Evolutionary conservation across 2,888 invertebrate genomes (phyloP).

Genomic region (Xanthia togata): DNA sequence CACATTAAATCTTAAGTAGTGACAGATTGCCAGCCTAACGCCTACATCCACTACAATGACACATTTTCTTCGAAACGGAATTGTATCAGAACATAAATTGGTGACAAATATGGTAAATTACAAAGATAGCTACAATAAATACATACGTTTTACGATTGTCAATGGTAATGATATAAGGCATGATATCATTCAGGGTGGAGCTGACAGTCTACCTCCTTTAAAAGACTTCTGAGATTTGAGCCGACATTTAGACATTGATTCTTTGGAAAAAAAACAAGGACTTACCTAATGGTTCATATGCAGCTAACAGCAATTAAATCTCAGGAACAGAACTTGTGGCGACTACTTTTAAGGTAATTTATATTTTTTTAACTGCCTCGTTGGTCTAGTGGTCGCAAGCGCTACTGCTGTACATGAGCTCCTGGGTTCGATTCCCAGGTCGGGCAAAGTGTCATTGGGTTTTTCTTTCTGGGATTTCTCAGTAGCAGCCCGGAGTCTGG

Average conservation of each 20-base stretch:
- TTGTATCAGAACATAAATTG: conserved; percentile 56
- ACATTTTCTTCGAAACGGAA: conserved; percentile 60
- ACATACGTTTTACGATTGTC: conserved; percentile 34
- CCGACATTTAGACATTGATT: neutral
- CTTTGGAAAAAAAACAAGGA: neutral
- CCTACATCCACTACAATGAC: conserved; percentile 51
- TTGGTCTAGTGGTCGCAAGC: too few relatives aligned
- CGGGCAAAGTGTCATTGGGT: too few relatives aligned
- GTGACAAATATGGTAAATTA: conserved; percentile 58
- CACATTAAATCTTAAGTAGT: conserved; percentile 46
- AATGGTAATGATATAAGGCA: conserved; percentile 31
- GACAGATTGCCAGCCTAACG: conserved; percentile 44
- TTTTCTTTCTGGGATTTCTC: too few relatives aligned
- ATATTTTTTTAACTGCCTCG: too few relatives aligned
- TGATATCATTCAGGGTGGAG: conserved; percentile 37
- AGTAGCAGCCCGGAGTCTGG: too few relatives aligned
- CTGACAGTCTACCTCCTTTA: neutral
- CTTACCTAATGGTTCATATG: neutral
- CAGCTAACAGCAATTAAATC: too few relatives aligned
- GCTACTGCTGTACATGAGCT: too few relatives aligned
- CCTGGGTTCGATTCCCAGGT: too few relatives aligned
- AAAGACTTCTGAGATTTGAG: conserved; percentile 15
- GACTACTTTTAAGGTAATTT: neutral
- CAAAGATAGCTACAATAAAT: conserved; percentile 49
- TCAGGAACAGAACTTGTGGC: too few relatives aligned